Evolutionary conservation across 2,888 invertebrate genomes (phyloP), one percentile per base, ranked within the genome.

Genomic region (Anodontia alba): DNA sequence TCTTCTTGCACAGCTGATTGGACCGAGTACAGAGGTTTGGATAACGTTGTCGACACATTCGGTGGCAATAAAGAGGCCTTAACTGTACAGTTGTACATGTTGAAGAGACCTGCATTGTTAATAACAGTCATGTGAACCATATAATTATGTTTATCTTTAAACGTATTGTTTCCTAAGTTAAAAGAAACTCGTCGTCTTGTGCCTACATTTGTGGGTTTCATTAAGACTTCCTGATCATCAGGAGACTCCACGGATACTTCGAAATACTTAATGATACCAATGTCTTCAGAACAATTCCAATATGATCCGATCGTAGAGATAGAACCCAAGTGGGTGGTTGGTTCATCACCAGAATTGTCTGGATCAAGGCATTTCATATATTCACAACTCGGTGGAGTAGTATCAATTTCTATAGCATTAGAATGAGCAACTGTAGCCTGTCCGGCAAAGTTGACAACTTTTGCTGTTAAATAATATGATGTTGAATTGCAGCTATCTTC

Each of bases 301-400:
- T 82, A 87, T 2, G 86, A 88, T 17, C 87, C 88, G 7, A 90
- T 81, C 31, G 80, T 78, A 23, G 87, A 84, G 69, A 81, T 87
- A n/a, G 88, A 86, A 8, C 90, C 90, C n/a, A 87, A 76, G 38
- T 80, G 84, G 0, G 69, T n/a, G 10, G 87, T 77, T 0, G 87
- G 87, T 73, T 87, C 87, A 67, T 90, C 89, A 42, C 77, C 71
- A n/a, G 84, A 86, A 51, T 88, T 81, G 0, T 81, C 73, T 8
- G 91, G 91, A 67, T 90, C 88, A 8, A 87, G 67, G 71, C 91
- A 91, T 70, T 79, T 80, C 23, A 91, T 83, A 54, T 84, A 88
- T 1, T 82, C 78, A 54, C 85, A 77, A 10, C 36, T 31, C 10
- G 90, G 89, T 12, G 90, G 88, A 7, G 90, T 86, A 0, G 78